These are phyloP conservation scores for Hypotaenidia okinawae DNA, from an alignment of 2,797 vertebrate genomes.

Conservation along the genomic window DNA sequence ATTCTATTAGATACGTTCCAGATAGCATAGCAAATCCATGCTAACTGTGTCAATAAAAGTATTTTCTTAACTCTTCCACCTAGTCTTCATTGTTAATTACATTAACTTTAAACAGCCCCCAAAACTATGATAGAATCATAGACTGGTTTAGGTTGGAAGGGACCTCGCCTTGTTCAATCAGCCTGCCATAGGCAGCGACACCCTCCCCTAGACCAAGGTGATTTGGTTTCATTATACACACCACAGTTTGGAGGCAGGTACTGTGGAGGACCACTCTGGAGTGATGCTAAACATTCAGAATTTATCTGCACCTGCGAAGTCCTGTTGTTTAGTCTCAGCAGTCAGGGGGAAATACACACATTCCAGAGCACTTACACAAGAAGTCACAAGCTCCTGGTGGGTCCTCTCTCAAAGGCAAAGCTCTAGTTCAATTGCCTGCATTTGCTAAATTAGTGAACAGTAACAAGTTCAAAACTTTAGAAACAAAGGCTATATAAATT, in stretches of 20 bases:
- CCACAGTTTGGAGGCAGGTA: background rate
- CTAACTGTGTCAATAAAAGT: background rate
- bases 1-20: background rate
- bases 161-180: too few species aligned
- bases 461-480: background rate
- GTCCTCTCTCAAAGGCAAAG: background rate
- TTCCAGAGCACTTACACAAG: background rate
- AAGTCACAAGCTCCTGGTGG: background rate
- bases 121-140: background rate
- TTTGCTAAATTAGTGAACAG: background rate
- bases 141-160: too few species aligned
- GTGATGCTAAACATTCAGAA: background rate
- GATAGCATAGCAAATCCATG: background rate
- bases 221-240: background rate
- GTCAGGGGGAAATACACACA: background rate
- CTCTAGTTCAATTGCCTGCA: background rate
- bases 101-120: background rate
- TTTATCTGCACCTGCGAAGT: background rate
- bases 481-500: background rate
- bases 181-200: too few species aligned
- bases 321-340: background rate
- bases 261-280: background rate
- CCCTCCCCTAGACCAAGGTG: too few species aligned
- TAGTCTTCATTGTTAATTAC: background rate
- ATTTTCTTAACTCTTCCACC: background rate